Base-by-base conservation (phyloP, 2,888 invertebrate species). In the Lycocerus yunnanus region DNA sequence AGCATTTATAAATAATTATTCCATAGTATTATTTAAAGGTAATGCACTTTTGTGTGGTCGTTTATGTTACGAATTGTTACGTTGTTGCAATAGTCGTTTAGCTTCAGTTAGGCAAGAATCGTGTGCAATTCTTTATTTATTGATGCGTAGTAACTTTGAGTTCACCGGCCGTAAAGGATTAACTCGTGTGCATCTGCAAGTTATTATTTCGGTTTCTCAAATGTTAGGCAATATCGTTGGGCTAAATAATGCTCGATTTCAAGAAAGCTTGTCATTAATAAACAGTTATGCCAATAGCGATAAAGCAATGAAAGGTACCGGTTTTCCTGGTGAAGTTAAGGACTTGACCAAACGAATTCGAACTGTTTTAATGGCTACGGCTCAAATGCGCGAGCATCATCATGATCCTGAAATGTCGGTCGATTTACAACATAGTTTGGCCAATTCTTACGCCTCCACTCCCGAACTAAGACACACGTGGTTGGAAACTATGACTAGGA, bases 121-220 rank as follows among this genome's bases (percentile, higher is more conserved):
- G 0, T 97, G 97, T 82, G 97, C 97, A 65, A 92, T 97, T 20
- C 89, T 98, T 2, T 98, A 97, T 87, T 89, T 97, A 68, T 90
- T 98, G 27, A 97, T 98, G 97, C 90, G 97, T 79, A 95, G 95
- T 84, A 97, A 97, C 89, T 98, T 95, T 88, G 97, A 97, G 84
- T 96, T 95, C 84, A 94, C 94, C 66, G 91, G 92, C 69, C 91
- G 94, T 58, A 94, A 94, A 80, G 94, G 94, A 73, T 89, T 97
- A 77, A 97, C 96, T 0, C 89, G 97, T 78, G 97, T 97, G 0
- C 97, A 97, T 84, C 88, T 97, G 66, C 97, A 97, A 91, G 96
- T 97, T 27, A 97, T 98, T 78, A 97, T 98, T 83, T 96, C 97
- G 0, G 96, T 98, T 13, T 98, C 98, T 0, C 95, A 97, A 87